Evolutionary conservation across 2,113 vertebrate genomes (phyloP).

Genomic region (Talpa occidentalis): DNA sequence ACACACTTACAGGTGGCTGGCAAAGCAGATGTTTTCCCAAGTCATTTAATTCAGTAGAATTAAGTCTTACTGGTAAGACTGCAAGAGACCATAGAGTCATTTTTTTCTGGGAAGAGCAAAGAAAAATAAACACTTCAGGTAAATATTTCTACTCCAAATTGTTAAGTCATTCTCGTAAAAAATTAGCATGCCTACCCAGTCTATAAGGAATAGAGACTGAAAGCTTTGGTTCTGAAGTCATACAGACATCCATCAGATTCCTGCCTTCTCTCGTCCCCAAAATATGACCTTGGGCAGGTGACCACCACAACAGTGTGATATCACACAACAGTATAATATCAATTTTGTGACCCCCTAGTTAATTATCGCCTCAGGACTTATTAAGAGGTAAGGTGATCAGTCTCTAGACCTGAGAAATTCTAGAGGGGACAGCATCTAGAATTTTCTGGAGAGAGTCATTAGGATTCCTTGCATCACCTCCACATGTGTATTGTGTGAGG

Average conservation of each 20-base stretch:
- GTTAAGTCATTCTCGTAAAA: background rate
- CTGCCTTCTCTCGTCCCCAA: background rate
- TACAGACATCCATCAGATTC: background rate
- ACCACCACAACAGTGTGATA: background rate
- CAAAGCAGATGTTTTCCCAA: background rate
- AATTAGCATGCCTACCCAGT: background rate
- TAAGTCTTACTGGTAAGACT: background rate
- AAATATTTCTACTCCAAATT: constrained; percentile 25
- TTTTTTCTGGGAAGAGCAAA: background rate
- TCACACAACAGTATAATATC: background rate
- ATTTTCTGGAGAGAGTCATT: background rate
- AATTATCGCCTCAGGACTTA: background rate
- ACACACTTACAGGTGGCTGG: background rate
- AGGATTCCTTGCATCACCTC: background rate
- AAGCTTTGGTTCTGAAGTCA: background rate
- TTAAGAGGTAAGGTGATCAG: background rate
- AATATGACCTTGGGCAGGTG: background rate
- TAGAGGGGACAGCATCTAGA: background rate
- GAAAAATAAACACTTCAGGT: background rate
- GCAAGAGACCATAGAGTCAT: background rate
- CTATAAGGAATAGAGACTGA: background rate
- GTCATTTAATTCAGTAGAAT: background rate
- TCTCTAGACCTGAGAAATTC: background rate
- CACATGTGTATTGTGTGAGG: background rate
- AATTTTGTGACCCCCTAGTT: background rate